phyloP scores from a whole-genome alignment of 2,113 vertebrate genomes.

The Barnardius zonarius region DNA sequence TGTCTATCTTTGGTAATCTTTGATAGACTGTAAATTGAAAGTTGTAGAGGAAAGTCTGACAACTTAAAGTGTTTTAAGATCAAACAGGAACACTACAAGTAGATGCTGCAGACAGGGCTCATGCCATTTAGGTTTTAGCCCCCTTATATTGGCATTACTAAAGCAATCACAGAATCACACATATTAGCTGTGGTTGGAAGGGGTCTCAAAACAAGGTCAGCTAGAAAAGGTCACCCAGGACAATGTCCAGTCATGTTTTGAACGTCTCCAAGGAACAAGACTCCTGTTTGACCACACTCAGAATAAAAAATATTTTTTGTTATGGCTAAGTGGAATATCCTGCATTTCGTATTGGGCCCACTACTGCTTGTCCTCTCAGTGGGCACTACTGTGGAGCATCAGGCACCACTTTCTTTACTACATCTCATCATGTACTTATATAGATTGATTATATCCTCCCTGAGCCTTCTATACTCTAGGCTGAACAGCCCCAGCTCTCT shows the following conservation, averaged over 20 bases:
- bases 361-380: not conserved
- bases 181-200: not conserved
- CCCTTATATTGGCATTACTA: not conserved
- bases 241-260: not conserved
- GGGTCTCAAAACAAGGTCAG: not conserved
- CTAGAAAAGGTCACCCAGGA: not conserved
- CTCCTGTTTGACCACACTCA: not conserved
- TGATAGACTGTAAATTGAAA: not conserved
- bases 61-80: not conserved
- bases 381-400: not conserved
- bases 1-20: not conserved
- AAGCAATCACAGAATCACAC: not conserved
- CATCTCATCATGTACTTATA: not conserved
- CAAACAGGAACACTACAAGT: not conserved
- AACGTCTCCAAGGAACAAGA: not conserved
- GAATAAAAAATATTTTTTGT: not conserved
- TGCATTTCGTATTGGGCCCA: not conserved
- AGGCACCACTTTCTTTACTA: accelerated
- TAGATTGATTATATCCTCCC: not conserved
- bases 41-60: not conserved
- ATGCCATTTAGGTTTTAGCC: not conserved
- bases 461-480: not conserved
- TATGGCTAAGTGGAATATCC: not conserved
- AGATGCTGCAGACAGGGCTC: not conserved
- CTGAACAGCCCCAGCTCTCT: not conserved